These are phyloP conservation scores for Hirtodrosophila duncani DNA, from an alignment of 2,888 invertebrate species.

Conservation along the genomic window DNA sequence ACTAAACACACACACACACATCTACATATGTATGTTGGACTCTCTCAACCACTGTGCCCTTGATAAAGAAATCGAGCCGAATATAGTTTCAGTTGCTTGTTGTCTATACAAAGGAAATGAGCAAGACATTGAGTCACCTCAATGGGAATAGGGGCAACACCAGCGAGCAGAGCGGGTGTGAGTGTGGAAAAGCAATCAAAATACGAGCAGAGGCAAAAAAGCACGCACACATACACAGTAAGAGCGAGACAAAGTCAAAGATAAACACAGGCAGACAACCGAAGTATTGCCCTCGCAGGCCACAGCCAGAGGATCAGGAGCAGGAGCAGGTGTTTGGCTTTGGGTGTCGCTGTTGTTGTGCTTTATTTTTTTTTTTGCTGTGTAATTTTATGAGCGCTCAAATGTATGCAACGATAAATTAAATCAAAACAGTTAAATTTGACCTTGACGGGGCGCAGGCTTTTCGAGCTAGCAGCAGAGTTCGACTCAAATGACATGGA, in stretches of 20 bases:
- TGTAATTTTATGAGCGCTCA: constrained; percentile 47
- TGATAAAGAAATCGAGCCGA: constrained; percentile 35
- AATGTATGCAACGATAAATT: constrained; percentile 67
- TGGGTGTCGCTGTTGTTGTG: not conserved
- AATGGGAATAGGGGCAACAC: not conserved
- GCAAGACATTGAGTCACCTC: constrained; percentile 69
- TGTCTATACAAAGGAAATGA: constrained; percentile 50
- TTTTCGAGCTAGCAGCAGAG: constrained; percentile 2
- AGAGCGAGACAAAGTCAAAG: constrained; percentile 16
- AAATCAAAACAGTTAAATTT: constrained; percentile 66
- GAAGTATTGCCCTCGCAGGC: constrained; percentile 62
- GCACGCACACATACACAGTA: constrained; percentile 7
- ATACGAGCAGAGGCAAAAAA: constrained; percentile 51
- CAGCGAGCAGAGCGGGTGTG: constrained; percentile 3
- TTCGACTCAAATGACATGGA: constrained; percentile 29
- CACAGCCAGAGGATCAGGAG: constrained; percentile 17
- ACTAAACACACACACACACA: not conserved
- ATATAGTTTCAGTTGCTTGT: constrained; percentile 46
- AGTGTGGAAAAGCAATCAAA: constrained; percentile 64
- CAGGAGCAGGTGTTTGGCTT: constrained; percentile 34
- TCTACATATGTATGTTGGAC: not conserved
- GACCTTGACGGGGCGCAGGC: constrained; percentile 56
- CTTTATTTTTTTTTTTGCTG: constrained; percentile 8
- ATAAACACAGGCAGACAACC: constrained; percentile 63
- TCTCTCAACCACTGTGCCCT: constrained; percentile 9